A percentile compares a stretch with the other conserved stretches of the same genome.
Evolutionary conservation across 1,140 invertebrate genomes (phyloP).

Genomic region (Aleiodes sp.): DNA sequence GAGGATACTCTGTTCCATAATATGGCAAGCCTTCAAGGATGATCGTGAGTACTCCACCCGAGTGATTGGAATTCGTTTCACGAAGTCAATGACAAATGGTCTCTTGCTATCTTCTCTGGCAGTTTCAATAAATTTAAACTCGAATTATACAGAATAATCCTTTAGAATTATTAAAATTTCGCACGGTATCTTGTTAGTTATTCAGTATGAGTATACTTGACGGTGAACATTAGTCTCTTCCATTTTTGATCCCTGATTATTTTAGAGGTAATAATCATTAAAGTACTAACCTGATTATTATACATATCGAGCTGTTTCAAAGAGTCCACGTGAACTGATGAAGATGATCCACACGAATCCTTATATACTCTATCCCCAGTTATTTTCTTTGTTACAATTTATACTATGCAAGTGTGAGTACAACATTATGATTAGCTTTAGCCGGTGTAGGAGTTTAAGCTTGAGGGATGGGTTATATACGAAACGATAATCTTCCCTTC

Average conservation of each 20-base stretch:
- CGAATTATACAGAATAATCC: not conserved
- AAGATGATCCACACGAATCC: slow-evolving; percentile 50
- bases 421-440: slow-evolving; percentile 38
- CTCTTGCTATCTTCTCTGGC: slow-evolving; percentile 21
- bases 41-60: not conserved
- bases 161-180: slow-evolving; percentile 19
- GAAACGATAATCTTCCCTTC: slow-evolving; percentile 42
- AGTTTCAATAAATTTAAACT: slow-evolving; percentile 21
- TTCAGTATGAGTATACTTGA: no score
- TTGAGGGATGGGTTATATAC: slow-evolving; percentile 19
- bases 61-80: slow-evolving; percentile 31
- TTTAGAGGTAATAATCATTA: not conserved
- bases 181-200: not conserved
- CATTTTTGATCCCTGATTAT: no score
- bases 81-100: slow-evolving; percentile 33
- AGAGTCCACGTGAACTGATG: slow-evolving; percentile 55
- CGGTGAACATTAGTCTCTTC: no score
- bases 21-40: not conserved
- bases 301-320: slow-evolving; percentile 56
- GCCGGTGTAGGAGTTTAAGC: slow-evolving; percentile 20
- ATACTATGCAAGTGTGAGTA: slow-evolving; percentile 47
- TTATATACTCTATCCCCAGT: slow-evolving; percentile 52
- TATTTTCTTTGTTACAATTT: slow-evolving; percentile 62
- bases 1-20: not conserved
- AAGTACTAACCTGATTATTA: slow-evolving; percentile 52